Conservation (phyloP, 1,140 invertebrate species). For the Drosophila tropicalis region DNA sequence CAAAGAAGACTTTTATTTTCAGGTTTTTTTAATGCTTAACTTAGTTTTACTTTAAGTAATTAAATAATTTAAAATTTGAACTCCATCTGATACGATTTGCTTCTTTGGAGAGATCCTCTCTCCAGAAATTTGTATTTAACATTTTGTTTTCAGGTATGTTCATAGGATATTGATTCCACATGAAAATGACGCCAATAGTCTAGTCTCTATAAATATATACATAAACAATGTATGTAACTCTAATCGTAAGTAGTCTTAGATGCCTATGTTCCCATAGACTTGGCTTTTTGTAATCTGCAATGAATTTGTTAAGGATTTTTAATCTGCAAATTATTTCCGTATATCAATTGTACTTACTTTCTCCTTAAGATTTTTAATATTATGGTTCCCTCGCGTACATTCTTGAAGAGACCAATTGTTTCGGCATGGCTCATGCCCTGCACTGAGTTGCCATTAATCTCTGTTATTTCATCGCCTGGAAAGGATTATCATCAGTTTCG, state of each 20-base stretch:
- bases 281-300: conserved; percentile 75
- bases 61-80: conserved; percentile 63
- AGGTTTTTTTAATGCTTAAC: conserved; percentile 37
- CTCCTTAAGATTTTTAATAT: conserved; percentile 91
- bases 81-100: conserved; percentile 25
- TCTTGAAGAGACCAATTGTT: conserved; percentile 94
- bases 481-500: not conserved
- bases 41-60: conserved; percentile 44
- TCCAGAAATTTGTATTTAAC: conserved; percentile 28
- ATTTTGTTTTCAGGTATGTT: conserved; percentile 40
- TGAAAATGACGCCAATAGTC: conserved; percentile 28
- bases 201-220: not conserved
- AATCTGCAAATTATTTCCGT: not conserved
- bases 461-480: conserved; percentile 95
- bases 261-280: conserved; percentile 76
- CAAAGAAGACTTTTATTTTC: conserved; percentile 29
- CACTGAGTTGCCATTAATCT: conserved; percentile 92
- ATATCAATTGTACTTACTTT: conserved; percentile 81
- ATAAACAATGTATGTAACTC: not conserved
- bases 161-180: conserved; percentile 49
- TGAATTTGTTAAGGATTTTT: not conserved
- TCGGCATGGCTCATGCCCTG: conserved; percentile 94
- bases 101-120: not conserved
- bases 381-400: conserved; percentile 93
- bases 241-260: conserved; percentile 2